Percentiles rank a stretch among this genome's conserved stretches.
Evolutionary conservation across 2,797 vertebrate genomes (phyloP).

Genomic region (Enteromius unitaeniatus): DNA sequence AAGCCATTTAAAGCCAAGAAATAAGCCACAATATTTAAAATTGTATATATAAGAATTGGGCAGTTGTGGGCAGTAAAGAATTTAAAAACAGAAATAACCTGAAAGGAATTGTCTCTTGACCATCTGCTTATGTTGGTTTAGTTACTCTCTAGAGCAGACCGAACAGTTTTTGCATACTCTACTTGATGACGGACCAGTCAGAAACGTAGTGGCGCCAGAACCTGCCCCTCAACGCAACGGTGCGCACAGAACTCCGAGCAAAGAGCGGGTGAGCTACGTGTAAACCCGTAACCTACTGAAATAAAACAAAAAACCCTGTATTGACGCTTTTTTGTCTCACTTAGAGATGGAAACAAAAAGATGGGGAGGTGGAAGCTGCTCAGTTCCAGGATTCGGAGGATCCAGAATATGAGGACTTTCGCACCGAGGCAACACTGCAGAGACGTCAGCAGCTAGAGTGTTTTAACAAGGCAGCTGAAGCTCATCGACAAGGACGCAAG

Average conservation of each 20-base stretch:
- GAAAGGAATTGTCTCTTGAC: neutral
- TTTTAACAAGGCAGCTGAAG: constrained; percentile 90
- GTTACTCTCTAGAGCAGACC: constrained; percentile 90
- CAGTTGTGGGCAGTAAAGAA: neutral
- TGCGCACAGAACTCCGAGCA: constrained; percentile 72
- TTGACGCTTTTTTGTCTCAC: neutral
- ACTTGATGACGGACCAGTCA: constrained; percentile 88
- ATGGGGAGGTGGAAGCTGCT: constrained; percentile 64
- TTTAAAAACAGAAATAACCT: neutral
- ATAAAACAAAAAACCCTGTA: neutral
- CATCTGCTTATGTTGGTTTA: constrained; percentile 61
- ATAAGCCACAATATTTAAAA: neutral
- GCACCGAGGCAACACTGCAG: constrained; percentile 91
- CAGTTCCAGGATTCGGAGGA: constrained; percentile 88
- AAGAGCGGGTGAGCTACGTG: constrained; percentile 72
- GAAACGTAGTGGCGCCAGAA: constrained; percentile 89
- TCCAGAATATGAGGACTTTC: constrained; percentile 91
- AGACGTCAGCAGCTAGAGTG: constrained; percentile 85
- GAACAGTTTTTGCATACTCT: constrained; percentile 89
- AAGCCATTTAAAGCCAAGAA: neutral
- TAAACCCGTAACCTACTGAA: neutral
- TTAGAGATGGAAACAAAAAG: constrained; percentile 68
- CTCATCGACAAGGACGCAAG: constrained; percentile 87
- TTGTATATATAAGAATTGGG: too few relatives aligned
- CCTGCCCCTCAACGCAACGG: constrained; percentile 71